Percentiles rank a stretch among this genome's conserved stretches.
Evolutionary conservation across 2,113 vertebrate species (phyloP).

Genomic region (Thomomys bottae): DNA sequence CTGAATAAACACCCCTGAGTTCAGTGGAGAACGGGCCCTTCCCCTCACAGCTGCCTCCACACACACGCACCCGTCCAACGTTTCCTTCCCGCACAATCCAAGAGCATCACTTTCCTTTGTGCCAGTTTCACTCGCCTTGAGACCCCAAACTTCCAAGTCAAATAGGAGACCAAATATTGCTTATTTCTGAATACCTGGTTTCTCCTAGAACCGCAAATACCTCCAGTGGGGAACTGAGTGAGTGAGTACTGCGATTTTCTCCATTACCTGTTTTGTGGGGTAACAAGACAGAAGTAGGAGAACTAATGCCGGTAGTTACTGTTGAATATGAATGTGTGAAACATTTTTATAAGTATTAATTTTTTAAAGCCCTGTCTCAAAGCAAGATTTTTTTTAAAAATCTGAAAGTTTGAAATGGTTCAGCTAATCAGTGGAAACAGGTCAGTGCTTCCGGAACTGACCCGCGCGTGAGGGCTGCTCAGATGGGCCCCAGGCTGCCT

Average conservation of each 20-base stretch:
- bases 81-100: neutral
- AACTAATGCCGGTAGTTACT: constrained; percentile 49
- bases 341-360: constrained; percentile 45
- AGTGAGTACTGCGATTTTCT: constrained; percentile 49
- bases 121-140: constrained; percentile 47
- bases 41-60: no score
- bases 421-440: constrained; percentile 17
- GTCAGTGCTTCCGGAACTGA: neutral
- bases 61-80: neutral
- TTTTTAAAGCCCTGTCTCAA: constrained; percentile 28
- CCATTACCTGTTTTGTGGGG: constrained; percentile 48
- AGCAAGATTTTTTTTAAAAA: constrained; percentile 39
- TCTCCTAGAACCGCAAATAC: constrained; percentile 63
- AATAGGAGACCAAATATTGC: neutral
- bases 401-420: constrained; percentile 52
- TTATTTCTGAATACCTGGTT: constrained; percentile 47
- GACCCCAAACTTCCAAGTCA: constrained; percentile 27
- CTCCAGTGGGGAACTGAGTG: constrained; percentile 46
- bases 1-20: no score
- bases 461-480: neutral
- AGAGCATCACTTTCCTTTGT: neutral
- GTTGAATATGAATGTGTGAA: constrained; percentile 32
- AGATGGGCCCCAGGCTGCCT: neutral
- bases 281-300: constrained; percentile 48
- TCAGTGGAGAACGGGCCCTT: no score